A percentile compares a stretch with the other conserved stretches of the same genome.
Evolutionary conservation across 2,888 invertebrate species (phyloP).

Genomic region (Nomada fucata): DNA sequence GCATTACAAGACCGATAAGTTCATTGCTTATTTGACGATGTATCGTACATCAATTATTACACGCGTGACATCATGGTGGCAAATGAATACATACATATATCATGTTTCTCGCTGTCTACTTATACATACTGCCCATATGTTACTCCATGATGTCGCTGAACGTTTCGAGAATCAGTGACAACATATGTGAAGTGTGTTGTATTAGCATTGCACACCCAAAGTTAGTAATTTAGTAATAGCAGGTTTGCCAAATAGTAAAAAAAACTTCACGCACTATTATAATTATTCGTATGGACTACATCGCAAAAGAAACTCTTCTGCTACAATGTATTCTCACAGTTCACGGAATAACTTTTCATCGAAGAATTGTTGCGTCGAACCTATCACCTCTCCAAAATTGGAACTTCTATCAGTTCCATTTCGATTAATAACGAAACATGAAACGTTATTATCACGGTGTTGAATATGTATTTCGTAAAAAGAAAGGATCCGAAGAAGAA

Average conservation of each 20-base stretch:
- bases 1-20: neutral
- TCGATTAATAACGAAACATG: too few relatives aligned
- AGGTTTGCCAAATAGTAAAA: constrained; percentile 7
- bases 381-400: too few relatives aligned
- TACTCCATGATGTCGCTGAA: constrained; percentile 16
- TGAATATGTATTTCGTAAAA: too few relatives aligned
- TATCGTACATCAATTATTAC: neutral
- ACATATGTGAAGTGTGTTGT: constrained; percentile 21
- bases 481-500: too few relatives aligned
- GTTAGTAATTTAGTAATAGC: constrained; percentile 13
- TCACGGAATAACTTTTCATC: neutral
- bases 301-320: neutral
- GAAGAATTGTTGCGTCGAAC: neutral
- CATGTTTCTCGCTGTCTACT: neutral
- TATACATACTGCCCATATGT: constrained; percentile 18
- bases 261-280: neutral
- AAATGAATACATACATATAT: neutral
- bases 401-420: too few relatives aligned
- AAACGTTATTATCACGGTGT: too few relatives aligned
- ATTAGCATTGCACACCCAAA: neutral
- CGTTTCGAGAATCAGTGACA: neutral
- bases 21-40: neutral
- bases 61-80: neutral
- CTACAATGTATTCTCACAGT: neutral
- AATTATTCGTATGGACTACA: neutral